These are phyloP conservation scores for Agrochola circellaris DNA, from an alignment of 2,888 invertebrate genomes.

Conservation along the genomic window DNA sequence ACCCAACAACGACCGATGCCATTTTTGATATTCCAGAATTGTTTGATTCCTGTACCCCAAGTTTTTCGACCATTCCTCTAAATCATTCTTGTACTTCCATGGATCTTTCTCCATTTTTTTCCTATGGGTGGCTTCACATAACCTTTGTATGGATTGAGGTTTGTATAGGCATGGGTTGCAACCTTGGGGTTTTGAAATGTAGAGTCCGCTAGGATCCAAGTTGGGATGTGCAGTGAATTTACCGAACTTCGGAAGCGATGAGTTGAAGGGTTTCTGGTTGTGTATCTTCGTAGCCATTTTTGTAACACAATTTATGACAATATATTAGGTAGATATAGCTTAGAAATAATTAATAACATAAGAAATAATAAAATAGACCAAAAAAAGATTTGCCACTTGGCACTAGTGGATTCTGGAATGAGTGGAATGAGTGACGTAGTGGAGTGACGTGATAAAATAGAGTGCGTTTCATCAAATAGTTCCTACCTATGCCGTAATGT, in stretches of 20 bases:
- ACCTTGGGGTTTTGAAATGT: conserved; percentile 71
- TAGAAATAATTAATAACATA: neutral
- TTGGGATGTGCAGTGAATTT: conserved; percentile 79
- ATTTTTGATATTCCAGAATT: conserved; percentile 74
- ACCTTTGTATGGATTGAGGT: conserved; percentile 73
- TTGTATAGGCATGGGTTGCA: conserved; percentile 83
- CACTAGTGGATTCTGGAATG: neutral
- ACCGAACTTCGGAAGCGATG: conserved; percentile 76
- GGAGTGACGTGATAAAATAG: too few species aligned
- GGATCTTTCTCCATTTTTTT: conserved; percentile 76
- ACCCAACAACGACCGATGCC: conserved; percentile 78
- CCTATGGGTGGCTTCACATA: conserved; percentile 75
- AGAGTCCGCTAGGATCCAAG: conserved; percentile 81
- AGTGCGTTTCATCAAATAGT: too few species aligned
- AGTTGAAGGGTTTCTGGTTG: conserved; percentile 70
- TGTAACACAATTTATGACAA: neutral
- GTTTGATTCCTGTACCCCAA: conserved; percentile 85
- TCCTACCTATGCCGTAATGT: too few species aligned
- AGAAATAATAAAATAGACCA: neutral
- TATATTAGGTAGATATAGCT: neutral
- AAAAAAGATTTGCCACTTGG: neutral
- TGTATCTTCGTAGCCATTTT: conserved; percentile 60
- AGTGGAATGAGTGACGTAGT: neutral
- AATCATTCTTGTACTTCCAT: conserved; percentile 82
- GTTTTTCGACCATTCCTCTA: conserved; percentile 85